Base-by-base conservation (phyloP, 2,113 vertebrate species). In the Puffinus mauretanicus region DNA sequence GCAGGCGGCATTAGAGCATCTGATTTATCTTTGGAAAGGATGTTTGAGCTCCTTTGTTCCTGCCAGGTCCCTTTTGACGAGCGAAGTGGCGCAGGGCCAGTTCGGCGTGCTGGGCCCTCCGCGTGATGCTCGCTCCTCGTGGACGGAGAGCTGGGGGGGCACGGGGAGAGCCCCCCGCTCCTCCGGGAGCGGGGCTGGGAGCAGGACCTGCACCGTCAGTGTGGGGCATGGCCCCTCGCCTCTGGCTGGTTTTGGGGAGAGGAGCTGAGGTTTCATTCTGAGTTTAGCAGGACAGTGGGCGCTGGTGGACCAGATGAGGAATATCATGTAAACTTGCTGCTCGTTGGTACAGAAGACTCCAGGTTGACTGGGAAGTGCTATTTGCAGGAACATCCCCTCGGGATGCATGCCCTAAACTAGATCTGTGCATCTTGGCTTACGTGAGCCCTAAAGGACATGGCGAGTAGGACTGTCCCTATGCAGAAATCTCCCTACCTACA, bases 21-120 rank as follows among this genome's bases (percentile, higher is more conserved):
- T 96, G 95, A 97, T 97, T 97, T 97, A 97, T 97, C 95, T 94
- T 95, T 67, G 86, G 58, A 36, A 78, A 85, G 80, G 93, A 78
- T 87, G 81, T 89, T 88, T 54, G 78, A 95, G 79, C 75, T 96
- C 52, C 51, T 92, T 95, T 97, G 76, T 97, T 97, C 92, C 94
- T 88, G 21, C 46, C 14, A 6, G 25, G 46, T 82, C 66, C 83
- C 57, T 93, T 92, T 58, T 78, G 87, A 60, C 2, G 7, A 61
- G 61, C 2, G 1, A 85, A 85, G 69, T 60, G 91, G 72, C 6
- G 6, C 36, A 8, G 72, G 71, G 61, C 69, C 0, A 5, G 24
- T 79, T 88, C 0, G 0, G 18, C 1, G 0, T 29, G 57, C 81
- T 82, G 32, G 16, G 79, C 10, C 65, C 26, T 46, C 9, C 1